Evolutionary conservation across 2,888 invertebrate species (phyloP), one percentile per base, ranked within the genome.

Genomic region (Xylocampa areola): DNA sequence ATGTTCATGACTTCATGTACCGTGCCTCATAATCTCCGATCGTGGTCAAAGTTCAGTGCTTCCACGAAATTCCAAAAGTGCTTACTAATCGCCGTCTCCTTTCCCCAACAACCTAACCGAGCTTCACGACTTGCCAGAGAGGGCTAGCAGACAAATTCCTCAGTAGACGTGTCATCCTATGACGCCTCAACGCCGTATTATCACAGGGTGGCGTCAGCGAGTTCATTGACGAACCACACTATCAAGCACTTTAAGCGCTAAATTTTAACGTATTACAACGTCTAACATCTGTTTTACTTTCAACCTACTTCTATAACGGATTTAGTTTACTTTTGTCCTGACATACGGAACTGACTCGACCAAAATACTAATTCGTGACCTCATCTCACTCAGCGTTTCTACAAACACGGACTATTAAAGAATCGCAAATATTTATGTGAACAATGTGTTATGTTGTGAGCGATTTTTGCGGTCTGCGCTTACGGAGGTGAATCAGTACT

Each of bases 401-500:
- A 69, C 58, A 73, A 75, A 68, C 71, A 59, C 53, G 66, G 66
- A 73, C 75, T 65, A 73, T 75, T 74, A 72, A 74, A 79, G 81
- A 81, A 84, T 81, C 67, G 74, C 80, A 81, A 88, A 89, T 86
- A 80, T 89, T 89, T 88, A 87, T 84, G 87, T 85, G 86, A 90
- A 92, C 89, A 93, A 91, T 90, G 82, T 84, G 86, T 87, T 89
- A 82, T 81, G 79, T 74, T 81, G 83, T 79, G 80, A 77, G 81
- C 87, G 85, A 88, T 88, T 91, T 89, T 89, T 89, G 91, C 89
- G 87, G 87, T 85, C 79, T 79, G 86, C 86, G 87, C 88, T 78
- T 75, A 68, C 69, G 60, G 84, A 83, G 85, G 88, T 92, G 94
- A 92, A 89, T 93, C 93, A 94, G 94, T 93, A 82, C 82, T 84